Evolutionary conservation across 2,888 invertebrate genomes (phyloP).

Genomic region (Synergus gifuensis): DNA sequence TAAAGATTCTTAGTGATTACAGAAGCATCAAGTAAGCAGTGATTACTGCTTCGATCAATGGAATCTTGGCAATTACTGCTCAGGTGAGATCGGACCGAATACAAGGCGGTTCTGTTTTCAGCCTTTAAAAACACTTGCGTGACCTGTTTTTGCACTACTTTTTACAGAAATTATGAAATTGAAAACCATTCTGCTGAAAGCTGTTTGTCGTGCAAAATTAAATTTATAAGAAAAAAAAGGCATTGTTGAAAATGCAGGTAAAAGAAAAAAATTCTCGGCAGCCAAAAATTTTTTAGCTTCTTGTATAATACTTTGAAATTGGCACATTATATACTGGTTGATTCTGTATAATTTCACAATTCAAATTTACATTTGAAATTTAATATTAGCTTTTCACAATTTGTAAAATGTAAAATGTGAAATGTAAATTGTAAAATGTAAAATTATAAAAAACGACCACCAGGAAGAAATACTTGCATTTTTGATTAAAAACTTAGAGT

Average conservation of each 20-base stretch:
- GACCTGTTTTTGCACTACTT: neutral
- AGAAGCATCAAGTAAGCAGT: conserved; percentile 23
- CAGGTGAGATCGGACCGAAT: neutral
- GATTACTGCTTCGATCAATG: conserved; percentile 19
- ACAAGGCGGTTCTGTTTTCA: neutral
- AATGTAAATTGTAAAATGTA: too few species aligned
- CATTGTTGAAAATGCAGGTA: neutral
- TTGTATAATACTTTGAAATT: too few species aligned
- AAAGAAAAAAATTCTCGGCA: too few species aligned
- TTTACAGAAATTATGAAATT: neutral
- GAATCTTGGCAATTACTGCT: conserved; percentile 11
- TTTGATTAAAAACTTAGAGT: too few species aligned
- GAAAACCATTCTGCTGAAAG: neutral
- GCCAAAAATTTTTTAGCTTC: too few species aligned
- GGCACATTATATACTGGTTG: too few species aligned
- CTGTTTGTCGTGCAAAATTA: neutral
- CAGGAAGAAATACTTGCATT: too few species aligned
- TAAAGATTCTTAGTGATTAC: conserved; percentile 31
- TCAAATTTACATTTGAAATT: too few species aligned
- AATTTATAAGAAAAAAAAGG: neutral
- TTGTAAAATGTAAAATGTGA: too few species aligned
- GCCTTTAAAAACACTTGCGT: neutral
- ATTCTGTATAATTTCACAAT: too few species aligned
- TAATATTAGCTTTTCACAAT: too few species aligned
- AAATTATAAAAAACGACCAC: too few species aligned